Percentiles rank a stretch among this genome's conserved stretches.
phyloP scores from a whole-genome alignment of 2,888 invertebrate species.

The Smittia sp. region DNA sequence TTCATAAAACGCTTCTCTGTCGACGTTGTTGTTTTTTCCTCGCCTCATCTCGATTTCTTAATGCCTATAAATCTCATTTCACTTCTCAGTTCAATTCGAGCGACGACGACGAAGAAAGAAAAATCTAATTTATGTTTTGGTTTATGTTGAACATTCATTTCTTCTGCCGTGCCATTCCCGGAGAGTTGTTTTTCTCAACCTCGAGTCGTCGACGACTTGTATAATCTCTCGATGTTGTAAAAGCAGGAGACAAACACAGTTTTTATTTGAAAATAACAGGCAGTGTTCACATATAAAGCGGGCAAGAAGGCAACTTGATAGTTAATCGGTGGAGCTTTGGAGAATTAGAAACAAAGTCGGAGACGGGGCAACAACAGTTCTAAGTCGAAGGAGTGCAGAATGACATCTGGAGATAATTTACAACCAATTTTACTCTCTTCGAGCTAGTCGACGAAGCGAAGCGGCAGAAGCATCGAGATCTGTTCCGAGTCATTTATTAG shows the following conservation, averaged over 20 bases:
- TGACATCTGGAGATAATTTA: constrained; percentile 41
- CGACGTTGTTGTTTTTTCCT: constrained; percentile 14
- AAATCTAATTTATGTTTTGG: constrained; percentile 38
- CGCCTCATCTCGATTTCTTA: constrained; percentile 16
- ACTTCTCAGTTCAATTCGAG: constrained; percentile 2
- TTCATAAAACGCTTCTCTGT: constrained; percentile 4
- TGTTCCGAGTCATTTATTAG: constrained; percentile 23
- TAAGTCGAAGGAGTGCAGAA: background rate
- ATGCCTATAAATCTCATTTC: constrained; percentile 38
- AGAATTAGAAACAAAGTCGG: constrained; percentile 8
- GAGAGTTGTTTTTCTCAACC: background rate
- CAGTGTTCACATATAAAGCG: background rate
- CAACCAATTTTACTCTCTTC: constrained; percentile 30
- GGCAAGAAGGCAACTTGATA: constrained; percentile 9
- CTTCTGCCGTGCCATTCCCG: constrained; percentile 20
- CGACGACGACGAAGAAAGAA: constrained; percentile 5
- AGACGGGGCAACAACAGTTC: constrained; percentile 1
- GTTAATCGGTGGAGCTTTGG: constrained; percentile 29
- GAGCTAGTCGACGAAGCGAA: background rate
- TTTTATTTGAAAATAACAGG: constrained; percentile 18
- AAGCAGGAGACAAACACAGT: constrained; percentile 2
- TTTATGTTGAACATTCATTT: constrained; percentile 23
- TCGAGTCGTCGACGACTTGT: background rate
- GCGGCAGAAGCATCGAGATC: background rate
- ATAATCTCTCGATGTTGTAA: background rate